These are phyloP conservation scores for Sparus aurata DNA, from an alignment of 2,797 vertebrate genomes.

Conservation along the genomic window DNA sequence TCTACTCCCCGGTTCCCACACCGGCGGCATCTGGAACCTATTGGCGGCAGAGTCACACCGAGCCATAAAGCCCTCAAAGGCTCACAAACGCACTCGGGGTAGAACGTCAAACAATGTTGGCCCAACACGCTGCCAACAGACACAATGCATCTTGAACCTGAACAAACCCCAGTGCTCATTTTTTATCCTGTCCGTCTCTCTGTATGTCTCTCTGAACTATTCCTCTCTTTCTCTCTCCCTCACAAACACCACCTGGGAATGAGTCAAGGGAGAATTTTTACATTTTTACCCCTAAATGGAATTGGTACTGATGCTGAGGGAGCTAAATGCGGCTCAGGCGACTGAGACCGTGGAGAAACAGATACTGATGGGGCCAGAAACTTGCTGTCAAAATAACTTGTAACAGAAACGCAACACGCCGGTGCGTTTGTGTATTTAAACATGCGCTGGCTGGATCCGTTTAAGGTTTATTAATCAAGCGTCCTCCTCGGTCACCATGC, in stretches of 20 bases:
- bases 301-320: conserved; percentile 73
- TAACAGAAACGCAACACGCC: conserved; percentile 48
- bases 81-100: conserved; percentile 84
- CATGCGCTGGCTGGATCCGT: conserved; percentile 26
- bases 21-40: conserved; percentile 88
- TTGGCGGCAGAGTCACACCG: conserved; percentile 86
- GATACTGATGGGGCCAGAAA: conserved; percentile 63
- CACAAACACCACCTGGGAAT: conserved; percentile 81
- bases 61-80: conserved; percentile 88
- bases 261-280: conserved; percentile 56
- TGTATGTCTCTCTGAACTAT: conserved; percentile 69
- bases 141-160: conserved; percentile 84
- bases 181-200: conserved; percentile 80
- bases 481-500: neutral
- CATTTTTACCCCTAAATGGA: conserved; percentile 83
- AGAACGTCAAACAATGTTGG: conserved; percentile 85
- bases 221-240: conserved; percentile 57
- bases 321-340: conserved; percentile 63
- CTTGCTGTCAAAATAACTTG: conserved; percentile 59
- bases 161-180: conserved; percentile 82
- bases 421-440: conserved; percentile 8
- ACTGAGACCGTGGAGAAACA: conserved; percentile 65
- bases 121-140: conserved; percentile 83
- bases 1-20: conserved; percentile 81
- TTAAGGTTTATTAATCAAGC: conserved; percentile 28